Base-by-base conservation (phyloP, 2,113 vertebrate species). In the Eolophus roseicapilla region DNA sequence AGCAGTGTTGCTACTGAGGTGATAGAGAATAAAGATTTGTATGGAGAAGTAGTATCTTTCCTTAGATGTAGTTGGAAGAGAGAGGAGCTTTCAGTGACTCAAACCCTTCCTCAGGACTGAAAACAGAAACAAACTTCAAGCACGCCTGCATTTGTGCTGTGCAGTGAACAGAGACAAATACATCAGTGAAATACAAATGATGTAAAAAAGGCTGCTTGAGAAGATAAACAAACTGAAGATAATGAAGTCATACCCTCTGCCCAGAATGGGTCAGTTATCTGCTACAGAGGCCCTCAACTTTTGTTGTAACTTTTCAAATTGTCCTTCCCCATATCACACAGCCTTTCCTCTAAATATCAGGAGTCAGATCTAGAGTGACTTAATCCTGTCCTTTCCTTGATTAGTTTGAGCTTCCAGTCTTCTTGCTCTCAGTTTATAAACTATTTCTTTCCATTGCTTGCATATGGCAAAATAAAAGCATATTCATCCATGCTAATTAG, bases 221-320 rank as follows among this genome's bases (percentile, higher is more conserved):
- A 55, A 93, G 86, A 96, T 95, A 92, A 95, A 74, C 64, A 81
- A 65, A 53, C 23, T 8, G 21, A 39, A 74, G 67, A 69, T 85
- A 79, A 35, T 33, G 70, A 62, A 94, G 50, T 86, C 63, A 23
- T 52, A 52, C 74, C 74, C 87, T 79, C 57, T 91, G 92, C 86
- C 49, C 88, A 93, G 82, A 39, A 27, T 0, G 50, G 86, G 67
- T 91, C 86, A 10, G 65, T 75, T 95, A 91, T 94, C 93, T 89
- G 70, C 41, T 78, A 47, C 83, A 87, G 17, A 91, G 89, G 78
- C 93, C 89, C 83, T 70, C 62, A 96, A 96, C 86, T 97, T 94
- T 82, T 63, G 52, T 86, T 92, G 67, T 63, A 85, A 91, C 86
- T 96, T 95, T 95, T 86, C 77, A 82, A 92, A 43, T 92, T 70